A percentile compares a stretch with the other conserved stretches of the same genome.
Evolutionary conservation across 2,113 vertebrate genomes (phyloP).

Genomic region (Aegotheles bennettii): DNA sequence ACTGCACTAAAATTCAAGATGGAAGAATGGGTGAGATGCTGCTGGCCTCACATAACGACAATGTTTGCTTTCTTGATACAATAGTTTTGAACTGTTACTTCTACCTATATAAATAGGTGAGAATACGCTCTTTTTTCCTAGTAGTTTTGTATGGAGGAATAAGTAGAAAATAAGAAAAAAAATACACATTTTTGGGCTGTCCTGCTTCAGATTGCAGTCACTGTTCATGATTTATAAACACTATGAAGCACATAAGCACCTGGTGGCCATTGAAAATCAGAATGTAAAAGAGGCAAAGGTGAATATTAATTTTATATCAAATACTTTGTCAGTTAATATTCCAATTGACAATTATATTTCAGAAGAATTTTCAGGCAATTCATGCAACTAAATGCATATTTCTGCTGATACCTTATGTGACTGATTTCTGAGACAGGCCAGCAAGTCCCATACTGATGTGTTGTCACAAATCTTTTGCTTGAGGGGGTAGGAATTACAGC

Average conservation of each 20-base stretch:
- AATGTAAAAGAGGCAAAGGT: background rate
- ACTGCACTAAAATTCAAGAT: background rate
- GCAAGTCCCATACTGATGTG: background rate
- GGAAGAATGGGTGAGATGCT: background rate
- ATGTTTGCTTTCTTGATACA: background rate
- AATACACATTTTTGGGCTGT: background rate
- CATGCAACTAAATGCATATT: background rate
- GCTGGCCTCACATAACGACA: fast-evolving
- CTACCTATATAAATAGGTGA: background rate
- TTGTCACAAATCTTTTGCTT: background rate
- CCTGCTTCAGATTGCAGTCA: background rate
- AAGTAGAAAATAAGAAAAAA: background rate
- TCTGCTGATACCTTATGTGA: background rate
- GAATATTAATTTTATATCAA: background rate
- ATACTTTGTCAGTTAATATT: background rate
- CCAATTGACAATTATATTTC: background rate
- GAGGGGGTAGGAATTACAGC: background rate
- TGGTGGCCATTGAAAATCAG: background rate
- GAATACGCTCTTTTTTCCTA: background rate
- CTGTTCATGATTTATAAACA: background rate
- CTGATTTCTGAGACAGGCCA: background rate
- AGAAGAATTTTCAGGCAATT: background rate
- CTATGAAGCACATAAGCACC: background rate
- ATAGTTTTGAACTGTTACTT: background rate
- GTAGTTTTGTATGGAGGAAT: background rate